phyloP scores from a whole-genome alignment of 2,797 vertebrate genomes.

The Morus bassanus region DNA sequence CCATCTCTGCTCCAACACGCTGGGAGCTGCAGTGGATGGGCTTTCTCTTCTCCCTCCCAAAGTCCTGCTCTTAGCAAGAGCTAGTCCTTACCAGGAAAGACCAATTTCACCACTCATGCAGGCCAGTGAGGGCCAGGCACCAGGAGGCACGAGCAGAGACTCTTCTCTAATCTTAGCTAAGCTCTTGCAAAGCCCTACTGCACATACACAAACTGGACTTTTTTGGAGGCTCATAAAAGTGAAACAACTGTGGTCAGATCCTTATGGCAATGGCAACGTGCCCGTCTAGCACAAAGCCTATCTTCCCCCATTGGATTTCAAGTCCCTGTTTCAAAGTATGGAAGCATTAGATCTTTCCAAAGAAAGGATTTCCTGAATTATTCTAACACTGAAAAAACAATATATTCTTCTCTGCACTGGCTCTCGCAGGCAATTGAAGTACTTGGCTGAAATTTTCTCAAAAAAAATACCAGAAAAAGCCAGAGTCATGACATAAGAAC shows the following conservation, averaged over 20 bases:
- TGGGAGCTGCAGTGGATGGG: neutral
- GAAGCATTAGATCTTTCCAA: conserved; percentile 17
- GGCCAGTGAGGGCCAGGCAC: neutral
- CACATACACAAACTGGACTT: neutral
- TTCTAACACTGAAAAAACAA: neutral
- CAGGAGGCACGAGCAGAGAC: neutral
- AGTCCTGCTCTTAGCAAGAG: neutral
- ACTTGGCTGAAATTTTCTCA: neutral
- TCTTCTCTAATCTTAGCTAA: conserved; percentile 25
- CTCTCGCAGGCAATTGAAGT: neutral
- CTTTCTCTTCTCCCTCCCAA: neutral
- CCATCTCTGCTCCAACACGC: neutral
- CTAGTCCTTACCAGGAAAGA: neutral
- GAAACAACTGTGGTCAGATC: neutral
- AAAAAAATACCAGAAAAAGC: neutral
- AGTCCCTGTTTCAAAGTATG: neutral
- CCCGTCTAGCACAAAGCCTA: neutral
- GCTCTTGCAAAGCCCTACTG: conserved; percentile 1
- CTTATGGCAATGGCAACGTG: neutral
- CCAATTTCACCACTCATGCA: neutral
- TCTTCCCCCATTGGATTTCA: neutral
- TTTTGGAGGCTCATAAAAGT: neutral
- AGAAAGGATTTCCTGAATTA: conserved; percentile 54
- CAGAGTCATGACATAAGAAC: neutral
- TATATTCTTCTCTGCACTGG: neutral